Evolutionary conservation across 1,140 invertebrate genomes (phyloP), one percentile per base, ranked within the genome.

Genomic region (Holotrichia oblita): DNA sequence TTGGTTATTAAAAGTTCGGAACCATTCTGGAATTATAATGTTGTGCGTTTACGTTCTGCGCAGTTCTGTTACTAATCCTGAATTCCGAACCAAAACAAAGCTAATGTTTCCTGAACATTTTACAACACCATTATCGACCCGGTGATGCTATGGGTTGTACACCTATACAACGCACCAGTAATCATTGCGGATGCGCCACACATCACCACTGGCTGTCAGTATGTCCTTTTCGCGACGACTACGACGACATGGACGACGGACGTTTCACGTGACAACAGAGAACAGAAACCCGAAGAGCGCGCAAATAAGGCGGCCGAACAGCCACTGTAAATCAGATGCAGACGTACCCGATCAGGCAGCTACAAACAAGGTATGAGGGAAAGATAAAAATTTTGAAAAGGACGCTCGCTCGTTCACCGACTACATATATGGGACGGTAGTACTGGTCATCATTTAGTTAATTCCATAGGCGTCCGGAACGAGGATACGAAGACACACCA

Each of bases 301-400:
- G 59, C 76, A 77, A 77, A 77, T 77, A 77, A 77, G 48, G 48
- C 41, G 59, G 59, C 41, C 76, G 76, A 48, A 77, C 48, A 77
- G 34, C 42, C 14, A 22, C 48, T 34, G 74, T 79, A 79, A 79
- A 79, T 79, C 78, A 61, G 76, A 69, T 73, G 73, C 41, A 64
- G 72, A 73, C 69, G 69, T 69, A 69, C 61, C 61, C 48, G 48
- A 55, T 22, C 17, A 75, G 78, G 78, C 55, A 79, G 40, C 77
- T 80, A 79, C 80, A 79, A 79, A 81, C 79, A 81, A 77, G 80
- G 80, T 78, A 74, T 69, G 76, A 78, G 77, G 73, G 80, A 77
- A 73, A 77, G 79, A 80, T 80, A 81, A 81, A 81, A 81, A 77
- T 80, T 81, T 80, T 79, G 77, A 78, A 78, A 61, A 77, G 27